Evolutionary conservation across 2,888 invertebrate genomes (phyloP), one percentile per base, ranked within the genome.

Genomic region (Gymnoscelis rufifasciata): DNA sequence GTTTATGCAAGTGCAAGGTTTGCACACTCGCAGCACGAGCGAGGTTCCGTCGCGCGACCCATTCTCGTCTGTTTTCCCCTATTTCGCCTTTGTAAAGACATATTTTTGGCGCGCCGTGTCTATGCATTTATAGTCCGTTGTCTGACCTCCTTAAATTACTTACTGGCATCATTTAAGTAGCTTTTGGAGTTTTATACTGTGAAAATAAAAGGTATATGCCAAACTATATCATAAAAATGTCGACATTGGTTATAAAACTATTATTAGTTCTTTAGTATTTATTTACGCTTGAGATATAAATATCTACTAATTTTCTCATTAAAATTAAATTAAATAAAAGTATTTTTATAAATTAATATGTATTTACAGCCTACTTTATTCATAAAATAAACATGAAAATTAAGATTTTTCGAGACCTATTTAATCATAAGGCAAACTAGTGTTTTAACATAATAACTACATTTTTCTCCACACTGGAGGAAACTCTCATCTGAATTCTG

Each of bases 401-500:
- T n/a, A n/a, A n/a, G n/a, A n/a, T n/a, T n/a, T n/a, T n/a, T n/a
- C n/a, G n/a, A n/a, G n/a, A n/a, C n/a, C n/a, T n/a, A n/a, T n/a
- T n/a, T n/a, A n/a, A n/a, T n/a, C n/a, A n/a, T n/a, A n/a, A n/a
- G n/a, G n/a, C n/a, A n/a, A n/a, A n/a, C n/a, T n/a, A n/a, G n/a
- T n/a, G n/a, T n/a, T n/a, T 86, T 74, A 84, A 84, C 86, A 86
- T 78, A 81, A 62, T 67, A 66, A 70, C 76, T 72, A 75, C n/a
- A n/a, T 78, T 83, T 81, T 84, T 80, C 81, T 82, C 65, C 73
- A 58, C 73, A 74, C 56, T 72, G 68, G 68, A 84, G 83, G 82
- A 83, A 83, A 83, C 72, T 76, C 82, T 72, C 78, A 86, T 88
- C 81, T 74, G 71, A 73, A 87, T 88, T 87, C 88, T 78, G 82